A percentile compares a stretch with the other conserved stretches of the same genome.
These are phyloP conservation scores for Tenthredo scrophulariae DNA, from an alignment of 2,888 invertebrate species.

Conservation along the genomic window DNA sequence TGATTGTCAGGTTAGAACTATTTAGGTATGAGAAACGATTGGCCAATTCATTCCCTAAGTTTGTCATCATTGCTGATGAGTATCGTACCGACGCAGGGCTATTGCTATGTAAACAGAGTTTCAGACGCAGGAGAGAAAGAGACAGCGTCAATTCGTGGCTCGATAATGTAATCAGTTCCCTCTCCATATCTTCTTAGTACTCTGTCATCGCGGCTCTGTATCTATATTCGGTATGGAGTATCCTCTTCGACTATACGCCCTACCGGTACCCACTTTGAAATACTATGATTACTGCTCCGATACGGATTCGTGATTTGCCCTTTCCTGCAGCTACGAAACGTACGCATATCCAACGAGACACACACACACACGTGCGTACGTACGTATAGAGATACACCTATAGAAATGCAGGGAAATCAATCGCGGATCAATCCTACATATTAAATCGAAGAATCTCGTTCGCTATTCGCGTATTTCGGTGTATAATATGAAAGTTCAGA, in stretches of 20 bases:
- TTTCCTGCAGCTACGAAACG: not conserved
- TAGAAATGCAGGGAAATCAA: too few relatives aligned
- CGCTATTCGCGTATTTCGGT: too few relatives aligned
- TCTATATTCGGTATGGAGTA: slow-evolving; percentile 17
- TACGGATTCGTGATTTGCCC: slow-evolving; percentile 34
- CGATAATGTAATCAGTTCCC: slow-evolving; percentile 47
- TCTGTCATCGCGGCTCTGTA: slow-evolving; percentile 11
- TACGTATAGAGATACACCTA: not conserved
- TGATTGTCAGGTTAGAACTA: not conserved
- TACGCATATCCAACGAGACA: too few relatives aligned
- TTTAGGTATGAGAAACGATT: not conserved
- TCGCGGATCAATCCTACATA: too few relatives aligned
- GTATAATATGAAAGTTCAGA: too few relatives aligned
- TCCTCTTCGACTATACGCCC: slow-evolving; percentile 27
- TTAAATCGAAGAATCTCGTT: too few relatives aligned
- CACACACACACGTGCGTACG: not conserved
- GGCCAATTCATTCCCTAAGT: not conserved
- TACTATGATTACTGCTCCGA: slow-evolving; percentile 50
- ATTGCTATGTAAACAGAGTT: not conserved
- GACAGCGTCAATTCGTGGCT: slow-evolving; percentile 17
- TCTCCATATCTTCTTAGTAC: not conserved
- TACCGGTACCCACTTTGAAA: slow-evolving; percentile 35
- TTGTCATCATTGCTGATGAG: not conserved
- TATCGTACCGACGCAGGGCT: not conserved
- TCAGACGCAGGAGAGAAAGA: not conserved